Conservation (phyloP, 1,140 invertebrate genomes). For the Lineus longissimus region DNA sequence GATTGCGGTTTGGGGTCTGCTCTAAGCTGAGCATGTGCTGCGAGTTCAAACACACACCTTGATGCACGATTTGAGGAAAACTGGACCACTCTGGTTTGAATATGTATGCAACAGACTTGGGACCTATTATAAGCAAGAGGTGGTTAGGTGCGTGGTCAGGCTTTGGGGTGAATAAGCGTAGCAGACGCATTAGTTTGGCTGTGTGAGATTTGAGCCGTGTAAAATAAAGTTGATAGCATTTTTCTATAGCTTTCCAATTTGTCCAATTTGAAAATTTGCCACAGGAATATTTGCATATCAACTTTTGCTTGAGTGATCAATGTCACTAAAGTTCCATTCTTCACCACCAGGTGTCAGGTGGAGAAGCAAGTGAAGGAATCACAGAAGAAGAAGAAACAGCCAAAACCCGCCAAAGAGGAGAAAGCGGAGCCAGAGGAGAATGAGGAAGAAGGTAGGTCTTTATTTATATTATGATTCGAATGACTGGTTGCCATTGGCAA, state of each 20-base stretch:
- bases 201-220: too few species aligned
- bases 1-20: too few species aligned
- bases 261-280: too few species aligned
- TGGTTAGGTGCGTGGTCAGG: too few species aligned
- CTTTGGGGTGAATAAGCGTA: too few species aligned
- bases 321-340: neutral
- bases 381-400: neutral
- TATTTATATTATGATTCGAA: too few species aligned
- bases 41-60: constrained; percentile 51
- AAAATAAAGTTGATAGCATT: too few species aligned
- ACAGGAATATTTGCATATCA: neutral
- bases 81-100: constrained; percentile 48
- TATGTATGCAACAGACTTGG: constrained; percentile 31
- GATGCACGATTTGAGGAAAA: constrained; percentile 45
- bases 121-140: constrained; percentile 50
- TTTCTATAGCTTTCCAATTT: too few species aligned
- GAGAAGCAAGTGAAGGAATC: constrained; percentile 1
- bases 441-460: neutral
- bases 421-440: neutral
- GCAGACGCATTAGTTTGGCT: too few species aligned
- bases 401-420: neutral
- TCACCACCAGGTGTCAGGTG: constrained; percentile 2
- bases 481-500: too few species aligned
- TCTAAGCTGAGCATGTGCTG: constrained; percentile 55
- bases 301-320: neutral